Evolutionary conservation across 2,113 vertebrate species (phyloP).

Genomic region (Oenanthe oenanthe): DNA sequence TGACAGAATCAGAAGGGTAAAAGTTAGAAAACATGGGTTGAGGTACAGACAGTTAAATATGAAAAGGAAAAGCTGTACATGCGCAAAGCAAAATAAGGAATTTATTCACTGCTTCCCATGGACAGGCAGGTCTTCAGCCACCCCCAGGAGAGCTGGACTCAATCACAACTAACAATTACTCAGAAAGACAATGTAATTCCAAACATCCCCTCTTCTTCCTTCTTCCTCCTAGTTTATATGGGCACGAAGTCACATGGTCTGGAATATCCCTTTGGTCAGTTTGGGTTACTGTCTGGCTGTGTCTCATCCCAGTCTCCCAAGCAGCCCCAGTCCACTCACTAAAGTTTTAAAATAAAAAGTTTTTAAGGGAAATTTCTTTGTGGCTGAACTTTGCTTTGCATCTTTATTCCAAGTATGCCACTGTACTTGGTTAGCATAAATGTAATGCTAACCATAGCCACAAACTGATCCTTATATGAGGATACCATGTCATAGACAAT

Average conservation of each 20-base stretch:
- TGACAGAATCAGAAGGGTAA: neutral
- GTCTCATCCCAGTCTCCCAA: neutral
- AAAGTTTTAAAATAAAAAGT: neutral
- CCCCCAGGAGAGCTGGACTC: neutral
- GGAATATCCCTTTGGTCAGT: neutral
- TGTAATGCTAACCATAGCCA: neutral
- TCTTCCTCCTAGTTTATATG: neutral
- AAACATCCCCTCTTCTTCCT: neutral
- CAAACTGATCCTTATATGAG: neutral
- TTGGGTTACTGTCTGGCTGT: neutral
- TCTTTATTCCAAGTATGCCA: neutral
- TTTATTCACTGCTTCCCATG: neutral
- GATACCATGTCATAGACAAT: neutral
- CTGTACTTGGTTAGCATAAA: neutral
- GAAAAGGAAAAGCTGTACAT: neutral
- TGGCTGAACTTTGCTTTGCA: neutral
- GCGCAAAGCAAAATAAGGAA: neutral
- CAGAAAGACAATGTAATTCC: neutral
- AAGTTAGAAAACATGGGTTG: neutral
- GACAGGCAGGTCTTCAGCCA: neutral
- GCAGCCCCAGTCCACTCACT: neutral
- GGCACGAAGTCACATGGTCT: too few species aligned
- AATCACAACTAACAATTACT: rapidly evolving
- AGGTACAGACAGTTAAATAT: neutral
- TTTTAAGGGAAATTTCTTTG: neutral